A percentile compares a stretch with the other conserved stretches of the same genome.
phyloP scores from a whole-genome alignment of 2,113 vertebrate genomes.

The Trochalopteron elliotii region DNA sequence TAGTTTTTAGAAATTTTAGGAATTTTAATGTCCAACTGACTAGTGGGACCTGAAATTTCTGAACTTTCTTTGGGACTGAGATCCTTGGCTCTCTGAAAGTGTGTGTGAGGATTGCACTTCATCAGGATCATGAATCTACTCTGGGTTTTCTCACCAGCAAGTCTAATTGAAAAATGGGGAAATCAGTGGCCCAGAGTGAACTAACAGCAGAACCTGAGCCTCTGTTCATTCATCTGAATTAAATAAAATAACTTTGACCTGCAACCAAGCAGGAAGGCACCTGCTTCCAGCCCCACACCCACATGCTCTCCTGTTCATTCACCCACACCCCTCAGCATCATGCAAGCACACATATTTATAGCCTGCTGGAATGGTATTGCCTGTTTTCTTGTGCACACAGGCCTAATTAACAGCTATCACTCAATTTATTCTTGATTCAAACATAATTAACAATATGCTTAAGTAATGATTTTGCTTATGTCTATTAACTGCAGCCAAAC shows the following conservation, averaged over 20 bases:
- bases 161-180: background rate
- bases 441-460: conserved; percentile 60
- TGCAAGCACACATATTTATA: background rate
- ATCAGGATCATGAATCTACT: background rate
- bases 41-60: background rate
- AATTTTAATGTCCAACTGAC: background rate
- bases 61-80: background rate
- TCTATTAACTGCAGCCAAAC: conserved; percentile 30
- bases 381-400: conserved; percentile 16
- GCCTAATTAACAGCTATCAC: conserved; percentile 55
- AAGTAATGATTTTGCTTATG: conserved; percentile 48
- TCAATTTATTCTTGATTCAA: conserved; percentile 63
- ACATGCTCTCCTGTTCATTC: background rate
- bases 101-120: background rate
- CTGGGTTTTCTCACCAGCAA: background rate
- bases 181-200: background rate
- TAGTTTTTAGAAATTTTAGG: background rate
- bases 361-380: background rate
- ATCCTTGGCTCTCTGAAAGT: background rate
- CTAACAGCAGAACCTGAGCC: background rate
- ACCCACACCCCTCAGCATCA: background rate
- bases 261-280: background rate
- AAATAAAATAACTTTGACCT: background rate
- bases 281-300: background rate
- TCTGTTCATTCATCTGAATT: background rate